Evolutionary conservation across 1,140 invertebrate species (phyloP), one percentile per base, ranked within the genome.

Genomic region (Chionoecetes opilio): DNA sequence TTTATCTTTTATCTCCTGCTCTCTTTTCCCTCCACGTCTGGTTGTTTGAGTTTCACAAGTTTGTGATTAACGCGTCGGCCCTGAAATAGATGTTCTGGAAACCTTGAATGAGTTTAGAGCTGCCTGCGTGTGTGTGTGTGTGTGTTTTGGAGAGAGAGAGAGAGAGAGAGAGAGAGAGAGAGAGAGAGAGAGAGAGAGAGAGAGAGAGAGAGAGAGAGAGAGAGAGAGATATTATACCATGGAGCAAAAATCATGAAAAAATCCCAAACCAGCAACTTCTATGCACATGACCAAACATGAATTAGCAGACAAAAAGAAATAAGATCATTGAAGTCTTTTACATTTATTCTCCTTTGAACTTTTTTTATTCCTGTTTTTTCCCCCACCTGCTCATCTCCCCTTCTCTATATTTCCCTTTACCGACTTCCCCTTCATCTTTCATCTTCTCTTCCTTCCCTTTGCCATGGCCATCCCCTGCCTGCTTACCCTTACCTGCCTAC

Each of bases 181-280:
- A 85, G 34, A 85, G 29, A 35, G 34, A 85, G 82, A 85, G 82
- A 85, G 82, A 85, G 82, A 85, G 82, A 85, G 21, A 6, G 3
- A 84, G 82, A 84, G 3, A 21, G 82, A 84, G 3, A 84, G 82
- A 84, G 82, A 84, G 3, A 84, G 82, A 84, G 3, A 84, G 82
- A 84, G 3, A 84, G 82, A 29, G 3, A 41, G 38, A 41, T 14
- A 53, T 53, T 14, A 53, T 53, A 53, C 11, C 11, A 53, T 53
- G 21, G 11, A 53, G 46, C 21, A 9, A 53, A 53, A 53, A 14
- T 9, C 46, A 53, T 17, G 0, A 3, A 17, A 9, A 53, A 53
- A 53, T 53, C 11, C 21, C 9, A 53, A n/a, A n/a, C n/a, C n/a
- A n/a, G n/a, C n/a, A n/a, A n/a, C n/a, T n/a, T n/a, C n/a, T n/a